These are phyloP conservation scores for Euleptes europaea DNA, from an alignment of 2,113 vertebrate species.

Conservation along the genomic window DNA sequence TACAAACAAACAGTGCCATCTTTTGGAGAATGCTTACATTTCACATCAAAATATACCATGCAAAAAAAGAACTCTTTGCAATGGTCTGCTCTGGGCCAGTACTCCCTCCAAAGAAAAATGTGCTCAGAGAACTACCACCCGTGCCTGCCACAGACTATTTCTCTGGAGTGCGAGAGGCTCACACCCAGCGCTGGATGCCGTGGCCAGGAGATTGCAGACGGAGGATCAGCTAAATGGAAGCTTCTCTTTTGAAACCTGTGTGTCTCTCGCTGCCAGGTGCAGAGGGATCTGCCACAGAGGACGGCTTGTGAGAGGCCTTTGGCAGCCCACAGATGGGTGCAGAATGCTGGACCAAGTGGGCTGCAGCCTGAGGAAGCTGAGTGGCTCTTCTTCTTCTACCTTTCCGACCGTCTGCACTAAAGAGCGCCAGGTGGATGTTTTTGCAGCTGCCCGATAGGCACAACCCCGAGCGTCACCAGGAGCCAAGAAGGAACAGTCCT, in stretches of 20 bases:
- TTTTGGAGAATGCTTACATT: constrained; percentile 72
- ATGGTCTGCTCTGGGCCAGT: too few relatives aligned
- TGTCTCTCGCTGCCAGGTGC: too few relatives aligned
- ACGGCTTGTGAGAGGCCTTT: neutral
- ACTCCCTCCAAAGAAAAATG: too few relatives aligned
- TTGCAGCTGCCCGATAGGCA: neutral
- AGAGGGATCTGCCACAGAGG: neutral
- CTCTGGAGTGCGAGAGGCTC: fast-evolving
- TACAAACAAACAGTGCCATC: constrained; percentile 81
- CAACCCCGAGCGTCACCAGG: neutral
- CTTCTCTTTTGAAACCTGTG: too few relatives aligned
- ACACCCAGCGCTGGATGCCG: neutral
- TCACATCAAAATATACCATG: neutral
- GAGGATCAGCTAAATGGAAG: neutral
- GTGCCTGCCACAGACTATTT: neutral
- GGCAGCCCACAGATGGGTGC: neutral
- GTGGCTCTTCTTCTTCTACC: neutral
- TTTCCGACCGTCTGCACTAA: neutral
- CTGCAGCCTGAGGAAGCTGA: neutral
- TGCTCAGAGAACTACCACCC: neutral
- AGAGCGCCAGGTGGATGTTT: neutral
- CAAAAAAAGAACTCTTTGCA: neutral
- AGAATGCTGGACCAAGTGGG: neutral
- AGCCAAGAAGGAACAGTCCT: too few relatives aligned
- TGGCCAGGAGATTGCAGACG: neutral